Evolutionary conservation across 1,140 invertebrate species (phyloP).

Genomic region (Nylanderia fulva): DNA sequence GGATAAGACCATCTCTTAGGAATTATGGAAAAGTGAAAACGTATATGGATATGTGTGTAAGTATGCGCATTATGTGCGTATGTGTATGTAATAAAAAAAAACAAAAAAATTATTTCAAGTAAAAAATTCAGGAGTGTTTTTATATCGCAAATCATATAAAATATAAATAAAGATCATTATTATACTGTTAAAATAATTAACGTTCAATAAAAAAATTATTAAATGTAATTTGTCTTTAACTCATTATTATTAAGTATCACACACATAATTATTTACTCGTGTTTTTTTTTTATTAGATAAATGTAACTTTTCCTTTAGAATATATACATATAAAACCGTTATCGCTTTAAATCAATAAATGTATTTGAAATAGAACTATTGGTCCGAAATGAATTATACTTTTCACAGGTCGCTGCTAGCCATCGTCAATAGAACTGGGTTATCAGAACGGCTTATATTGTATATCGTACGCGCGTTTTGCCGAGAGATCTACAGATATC

Average conservation of each 20-base stretch:
- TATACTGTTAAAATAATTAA: background rate
- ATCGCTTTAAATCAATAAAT: background rate
- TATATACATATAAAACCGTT: background rate
- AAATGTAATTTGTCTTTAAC: background rate
- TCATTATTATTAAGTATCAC: background rate
- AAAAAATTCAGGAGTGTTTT: background rate
- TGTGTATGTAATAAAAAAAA: background rate
- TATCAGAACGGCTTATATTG: conserved; percentile 3
- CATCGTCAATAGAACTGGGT: background rate
- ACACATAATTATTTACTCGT: conserved; percentile 1
- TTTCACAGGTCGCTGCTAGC: background rate
- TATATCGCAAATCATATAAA: background rate
- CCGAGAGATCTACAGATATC: conserved; percentile 34
- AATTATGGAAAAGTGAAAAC: conserved; percentile 53
- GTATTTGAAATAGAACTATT: conserved; percentile 20
- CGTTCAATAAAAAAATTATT: background rate
- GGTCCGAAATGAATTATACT: conserved; percentile 2
- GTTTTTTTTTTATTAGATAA: background rate
- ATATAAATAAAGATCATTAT: background rate
- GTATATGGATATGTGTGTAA: background rate
- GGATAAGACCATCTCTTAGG: conserved; percentile 60
- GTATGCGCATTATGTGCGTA: no score
- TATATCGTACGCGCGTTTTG: background rate
- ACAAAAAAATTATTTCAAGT: conserved; percentile 33
- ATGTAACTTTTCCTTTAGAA: background rate